phyloP scores from a whole-genome alignment of 64 coral and sea anemone species.

The Catalaphyllia jardinei region DNA sequence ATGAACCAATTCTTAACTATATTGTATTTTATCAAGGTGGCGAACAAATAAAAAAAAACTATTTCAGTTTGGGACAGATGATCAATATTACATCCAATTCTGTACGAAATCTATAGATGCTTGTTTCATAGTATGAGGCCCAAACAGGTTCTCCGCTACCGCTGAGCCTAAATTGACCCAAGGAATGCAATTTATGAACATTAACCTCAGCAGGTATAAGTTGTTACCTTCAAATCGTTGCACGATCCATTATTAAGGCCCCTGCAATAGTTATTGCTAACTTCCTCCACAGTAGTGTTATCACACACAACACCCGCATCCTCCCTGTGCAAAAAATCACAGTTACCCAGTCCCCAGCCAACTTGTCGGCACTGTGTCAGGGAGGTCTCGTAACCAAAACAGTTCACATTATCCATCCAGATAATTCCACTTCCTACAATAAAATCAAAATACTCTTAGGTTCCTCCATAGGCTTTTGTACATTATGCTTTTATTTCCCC shows the following conservation, averaged over 20 bases:
- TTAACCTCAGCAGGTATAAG: not conserved
- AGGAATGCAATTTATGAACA: not conserved
- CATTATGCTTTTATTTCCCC: too few species aligned
- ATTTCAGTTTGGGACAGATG: too few species aligned
- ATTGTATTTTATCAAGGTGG: too few species aligned
- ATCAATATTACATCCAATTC: too few species aligned
- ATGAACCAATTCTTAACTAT: too few species aligned
- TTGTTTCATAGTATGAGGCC: too few species aligned
- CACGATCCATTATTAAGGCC: slow-evolving; percentile 44
- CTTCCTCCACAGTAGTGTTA: slow-evolving; percentile 78
- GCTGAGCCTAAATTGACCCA: too few species aligned
- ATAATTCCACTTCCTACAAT: slow-evolving; percentile 66
- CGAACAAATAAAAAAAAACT: too few species aligned
- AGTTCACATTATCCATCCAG: slow-evolving; percentile 93
- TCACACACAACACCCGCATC: slow-evolving; percentile 85
- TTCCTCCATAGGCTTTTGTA: too few species aligned
- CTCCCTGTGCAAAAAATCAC: slow-evolving; percentile 52
- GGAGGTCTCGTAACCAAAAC: slow-evolving; percentile 83
- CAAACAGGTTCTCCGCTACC: too few species aligned
- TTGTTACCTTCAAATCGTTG: not conserved
- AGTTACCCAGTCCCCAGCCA: slow-evolving; percentile 82
- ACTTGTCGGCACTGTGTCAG: slow-evolving; percentile 74
- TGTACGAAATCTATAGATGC: too few species aligned
- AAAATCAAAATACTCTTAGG: not conserved
- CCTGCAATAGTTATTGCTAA: slow-evolving; percentile 86